phyloP scores from a whole-genome alignment of 1,140 invertebrate species.

The Panagrolaimus sp. region DNA sequence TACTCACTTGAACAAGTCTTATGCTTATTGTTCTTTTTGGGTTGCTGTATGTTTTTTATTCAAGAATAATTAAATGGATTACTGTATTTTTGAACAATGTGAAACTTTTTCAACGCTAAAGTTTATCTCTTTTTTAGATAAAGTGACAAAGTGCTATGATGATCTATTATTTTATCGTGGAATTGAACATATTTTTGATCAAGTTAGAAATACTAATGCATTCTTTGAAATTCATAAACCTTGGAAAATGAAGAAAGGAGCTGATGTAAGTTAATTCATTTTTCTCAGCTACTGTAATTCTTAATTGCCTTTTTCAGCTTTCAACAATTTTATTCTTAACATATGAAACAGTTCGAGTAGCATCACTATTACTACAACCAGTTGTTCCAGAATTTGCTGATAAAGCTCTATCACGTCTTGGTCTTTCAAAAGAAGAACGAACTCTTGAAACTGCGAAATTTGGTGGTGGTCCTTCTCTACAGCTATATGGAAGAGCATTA shows the following conservation, averaged over 20 bases:
- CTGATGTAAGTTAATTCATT: constrained; percentile 19
- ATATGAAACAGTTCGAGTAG: constrained; percentile 74
- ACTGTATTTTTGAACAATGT: too few relatives aligned
- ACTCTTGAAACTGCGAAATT: constrained; percentile 27
- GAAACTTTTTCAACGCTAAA: too few relatives aligned
- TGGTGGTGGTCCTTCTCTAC: constrained; percentile 25
- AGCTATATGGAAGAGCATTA: constrained; percentile 30
- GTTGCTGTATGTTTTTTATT: background rate
- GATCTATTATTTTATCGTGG: constrained; percentile 77
- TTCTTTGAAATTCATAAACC: constrained; percentile 79
- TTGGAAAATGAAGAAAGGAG: constrained; percentile 72
- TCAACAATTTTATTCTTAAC: constrained; percentile 72
- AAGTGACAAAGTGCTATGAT: constrained; percentile 65
- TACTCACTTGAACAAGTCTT: too few relatives aligned
- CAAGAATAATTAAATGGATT: too few relatives aligned
- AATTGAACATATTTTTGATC: constrained; percentile 70
- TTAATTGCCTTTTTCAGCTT: constrained; percentile 61
- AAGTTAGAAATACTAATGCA: constrained; percentile 72
- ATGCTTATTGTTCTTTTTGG: too few relatives aligned
- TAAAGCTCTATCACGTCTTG: constrained; percentile 23
- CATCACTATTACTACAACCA: constrained; percentile 73
- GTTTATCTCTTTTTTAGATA: constrained; percentile 47
- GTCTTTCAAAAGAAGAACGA: constrained; percentile 22
- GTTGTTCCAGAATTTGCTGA: constrained; percentile 68
- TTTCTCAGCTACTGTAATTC: background rate